Base-by-base conservation (phyloP, 2,888 invertebrate species). In the Drosophila cognata region DNA sequence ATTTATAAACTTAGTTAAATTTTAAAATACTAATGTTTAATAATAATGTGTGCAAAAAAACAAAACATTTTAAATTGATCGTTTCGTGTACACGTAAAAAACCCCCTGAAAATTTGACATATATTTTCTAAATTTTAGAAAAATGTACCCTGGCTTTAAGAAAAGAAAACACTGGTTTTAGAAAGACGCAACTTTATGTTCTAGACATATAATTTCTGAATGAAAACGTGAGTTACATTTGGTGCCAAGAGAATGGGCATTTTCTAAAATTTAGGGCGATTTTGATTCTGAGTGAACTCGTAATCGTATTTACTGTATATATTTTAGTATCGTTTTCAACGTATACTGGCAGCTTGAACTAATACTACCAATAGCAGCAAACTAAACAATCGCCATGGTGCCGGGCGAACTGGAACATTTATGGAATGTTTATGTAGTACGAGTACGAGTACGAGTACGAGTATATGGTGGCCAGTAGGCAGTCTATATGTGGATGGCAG, bases 371-470 rank as follows among this genome's bases (percentile, higher is more conserved):
- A 52, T 46, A 25, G 43, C 36, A 50, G 35, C 62, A 59, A 74
- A 46, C 73, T 74, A 77, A 79, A 79, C 77, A 74, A 74, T 64
- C 61, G 50, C 51, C 55, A 63, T 33, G 36, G 58, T 43, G 50
- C 61, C 55, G 36, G 59, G 48, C 58, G 71, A 76, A 67, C 71
- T 67, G 81, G 67, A 63, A 64, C 77, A 38, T 62, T 72, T 65
- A 71, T 71, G 75, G 73, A 79, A 79, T 78, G 77, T 78, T 78
- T 78, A 80, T 76, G 63, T 58, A 76, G 68, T 58, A 35, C 62
- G 68, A 66, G 74, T 73, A 61, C 38, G 60, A 56, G 61, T 33
- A 5, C 18, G 28, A 29, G 51, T 50, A 18, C 28, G n/a, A 10
- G 29, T 29, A 55, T 28, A 56, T 56, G 36, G 46, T 46, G 46